These are phyloP conservation scores for Rhabdornis inornatus DNA, from an alignment of 2,113 vertebrate species.

Conservation along the genomic window DNA sequence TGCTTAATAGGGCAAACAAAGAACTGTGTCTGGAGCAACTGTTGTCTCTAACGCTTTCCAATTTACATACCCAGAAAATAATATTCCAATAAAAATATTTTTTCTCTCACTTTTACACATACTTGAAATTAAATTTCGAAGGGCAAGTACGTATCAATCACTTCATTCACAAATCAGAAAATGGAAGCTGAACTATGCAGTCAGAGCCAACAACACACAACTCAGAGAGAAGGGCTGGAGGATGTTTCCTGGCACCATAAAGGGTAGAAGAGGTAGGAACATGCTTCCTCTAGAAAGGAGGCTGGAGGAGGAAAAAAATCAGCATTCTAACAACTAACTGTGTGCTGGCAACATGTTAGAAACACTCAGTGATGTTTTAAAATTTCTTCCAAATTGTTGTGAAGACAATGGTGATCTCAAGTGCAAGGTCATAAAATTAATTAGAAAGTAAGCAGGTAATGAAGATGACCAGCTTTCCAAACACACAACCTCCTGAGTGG, in stretches of 20 bases:
- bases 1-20: neutral
- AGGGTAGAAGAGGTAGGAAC: neutral
- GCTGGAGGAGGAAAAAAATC: neutral
- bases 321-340: neutral
- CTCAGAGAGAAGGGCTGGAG: neutral
- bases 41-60: neutral
- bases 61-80: neutral
- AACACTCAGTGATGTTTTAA: neutral
- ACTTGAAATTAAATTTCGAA: neutral
- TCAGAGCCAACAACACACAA: neutral
- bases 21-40: neutral
- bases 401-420: neutral
- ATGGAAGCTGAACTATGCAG: neutral
- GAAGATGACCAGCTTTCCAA: neutral
- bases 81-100: neutral
- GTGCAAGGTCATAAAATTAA: neutral
- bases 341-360: neutral
- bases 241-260: neutral
- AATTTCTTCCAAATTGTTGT: neutral
- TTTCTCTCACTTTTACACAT: neutral
- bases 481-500: neutral
- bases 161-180: neutral
- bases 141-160: neutral
- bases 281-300: neutral
- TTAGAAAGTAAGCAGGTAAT: neutral